Conservation (phyloP, 2,797 vertebrate species). For the Acestrorhynchus altus region DNA sequence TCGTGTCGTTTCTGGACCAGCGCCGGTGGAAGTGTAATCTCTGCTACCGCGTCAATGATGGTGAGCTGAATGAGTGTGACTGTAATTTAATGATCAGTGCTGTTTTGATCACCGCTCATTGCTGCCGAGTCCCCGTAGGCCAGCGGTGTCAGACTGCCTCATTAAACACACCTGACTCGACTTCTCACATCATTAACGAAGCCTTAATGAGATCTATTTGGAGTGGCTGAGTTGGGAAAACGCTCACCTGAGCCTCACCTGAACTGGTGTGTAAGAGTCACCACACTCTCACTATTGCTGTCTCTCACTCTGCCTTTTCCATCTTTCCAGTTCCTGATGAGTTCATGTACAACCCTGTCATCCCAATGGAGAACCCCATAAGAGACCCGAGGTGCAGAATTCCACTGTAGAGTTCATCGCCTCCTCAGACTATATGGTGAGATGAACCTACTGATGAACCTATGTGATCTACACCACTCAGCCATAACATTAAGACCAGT, state of each 20-base stretch:
- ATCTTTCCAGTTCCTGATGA: conserved; percentile 90
- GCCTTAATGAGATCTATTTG: neutral
- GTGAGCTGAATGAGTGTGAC: conserved; percentile 69
- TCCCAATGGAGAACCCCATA: conserved; percentile 95
- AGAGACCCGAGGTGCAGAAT: conserved; percentile 95
- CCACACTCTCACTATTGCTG: no score
- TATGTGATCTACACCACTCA: no score
- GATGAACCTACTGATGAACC: neutral
- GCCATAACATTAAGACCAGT: no score
- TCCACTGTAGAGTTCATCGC: conserved; percentile 97
- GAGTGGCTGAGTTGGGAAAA: neutral
- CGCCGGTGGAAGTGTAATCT: conserved; percentile 98
- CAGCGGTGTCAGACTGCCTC: neutral
- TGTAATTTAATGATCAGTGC: no score
- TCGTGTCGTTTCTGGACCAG: conserved; percentile 96
- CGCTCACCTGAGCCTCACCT: no score
- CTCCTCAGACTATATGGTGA: conserved; percentile 98
- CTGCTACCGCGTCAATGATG: conserved; percentile 95
- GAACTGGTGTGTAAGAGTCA: no score
- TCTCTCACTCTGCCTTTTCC: neutral
- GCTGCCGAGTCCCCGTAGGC: neutral
- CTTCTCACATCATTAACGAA: neutral
- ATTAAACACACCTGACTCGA: neutral
- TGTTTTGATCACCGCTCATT: no score
- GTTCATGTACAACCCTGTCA: conserved; percentile 98